phyloP scores from a whole-genome alignment of 1,140 invertebrate species.

The Uloborus diversus region DNA sequence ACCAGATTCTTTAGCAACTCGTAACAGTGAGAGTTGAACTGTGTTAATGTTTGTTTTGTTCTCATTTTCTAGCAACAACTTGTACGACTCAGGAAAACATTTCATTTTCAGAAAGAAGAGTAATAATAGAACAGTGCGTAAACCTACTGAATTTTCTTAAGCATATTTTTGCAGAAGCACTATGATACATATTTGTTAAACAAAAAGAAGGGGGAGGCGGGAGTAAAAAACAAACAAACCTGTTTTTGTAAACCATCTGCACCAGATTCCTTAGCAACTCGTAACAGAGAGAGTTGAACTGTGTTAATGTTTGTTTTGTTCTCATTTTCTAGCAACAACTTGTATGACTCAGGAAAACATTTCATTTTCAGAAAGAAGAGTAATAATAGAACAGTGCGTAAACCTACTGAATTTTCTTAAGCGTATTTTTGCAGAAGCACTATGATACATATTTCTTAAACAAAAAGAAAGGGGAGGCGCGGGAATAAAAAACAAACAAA shows the following conservation, averaged over 20 bases:
- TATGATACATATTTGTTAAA: too few relatives aligned
- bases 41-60: not conserved
- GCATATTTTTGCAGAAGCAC: too few relatives aligned
- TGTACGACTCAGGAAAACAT: slow-evolving; percentile 6
- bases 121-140: too few relatives aligned
- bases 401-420: too few relatives aligned
- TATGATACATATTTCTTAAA: too few relatives aligned
- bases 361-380: too few relatives aligned
- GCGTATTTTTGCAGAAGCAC: too few relatives aligned
- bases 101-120: too few relatives aligned
- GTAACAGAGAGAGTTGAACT: not conserved
- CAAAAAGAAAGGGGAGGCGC: too few relatives aligned
- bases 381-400: too few relatives aligned
- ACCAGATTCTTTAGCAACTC: slow-evolving; percentile 15
- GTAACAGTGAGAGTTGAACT: not conserved
- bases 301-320: not conserved
- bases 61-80: not conserved
- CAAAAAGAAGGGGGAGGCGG: not conserved
- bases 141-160: too few relatives aligned
- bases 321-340: slow-evolving; percentile 8
- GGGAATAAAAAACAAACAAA: too few relatives aligned
- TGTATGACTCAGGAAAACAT: slow-evolving; percentile 17
- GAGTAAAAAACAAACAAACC: not conserved
- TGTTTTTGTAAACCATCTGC: not conserved
- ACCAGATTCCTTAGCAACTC: slow-evolving; percentile 15